Conservation (phyloP, 1,140 invertebrate species). For the Aleiodes sp. region DNA sequence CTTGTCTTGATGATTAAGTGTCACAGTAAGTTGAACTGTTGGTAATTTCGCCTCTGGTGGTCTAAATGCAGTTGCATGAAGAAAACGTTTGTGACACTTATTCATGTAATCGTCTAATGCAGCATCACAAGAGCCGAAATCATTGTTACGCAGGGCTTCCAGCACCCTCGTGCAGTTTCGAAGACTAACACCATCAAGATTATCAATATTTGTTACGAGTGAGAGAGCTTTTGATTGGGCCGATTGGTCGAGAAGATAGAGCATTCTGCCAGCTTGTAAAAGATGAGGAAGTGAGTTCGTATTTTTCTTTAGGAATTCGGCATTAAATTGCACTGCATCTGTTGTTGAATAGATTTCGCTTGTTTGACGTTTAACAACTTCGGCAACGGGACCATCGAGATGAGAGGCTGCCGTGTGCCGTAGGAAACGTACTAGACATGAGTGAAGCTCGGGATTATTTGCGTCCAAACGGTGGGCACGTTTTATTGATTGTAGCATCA, state of each 20-base stretch:
- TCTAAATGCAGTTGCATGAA: slow-evolving; percentile 77
- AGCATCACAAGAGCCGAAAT: slow-evolving; percentile 79
- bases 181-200: slow-evolving; percentile 68
- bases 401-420: slow-evolving; percentile 65
- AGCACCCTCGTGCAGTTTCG: slow-evolving; percentile 82
- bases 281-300: slow-evolving; percentile 73
- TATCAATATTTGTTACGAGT: slow-evolving; percentile 71
- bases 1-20: slow-evolving; percentile 58
- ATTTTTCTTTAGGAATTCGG: slow-evolving; percentile 74
- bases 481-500: slow-evolving; percentile 92
- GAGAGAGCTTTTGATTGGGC: slow-evolving; percentile 71
- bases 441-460: slow-evolving; percentile 82
- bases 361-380: slow-evolving; percentile 80
- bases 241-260: slow-evolving; percentile 73
- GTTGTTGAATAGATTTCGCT: slow-evolving; percentile 70
- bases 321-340: slow-evolving; percentile 74
- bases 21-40: slow-evolving; percentile 14
- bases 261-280: slow-evolving; percentile 77
- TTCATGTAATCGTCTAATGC: slow-evolving; percentile 75
- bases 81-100: slow-evolving; percentile 79
- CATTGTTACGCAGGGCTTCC: slow-evolving; percentile 77
- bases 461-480: slow-evolving; percentile 80
- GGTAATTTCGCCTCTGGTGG: slow-evolving; percentile 57
- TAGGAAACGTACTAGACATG: slow-evolving; percentile 82
- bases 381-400: slow-evolving; percentile 72